phyloP scores from a whole-genome alignment of 2,797 vertebrate genomes.

The Xenopus petersii region DNA sequence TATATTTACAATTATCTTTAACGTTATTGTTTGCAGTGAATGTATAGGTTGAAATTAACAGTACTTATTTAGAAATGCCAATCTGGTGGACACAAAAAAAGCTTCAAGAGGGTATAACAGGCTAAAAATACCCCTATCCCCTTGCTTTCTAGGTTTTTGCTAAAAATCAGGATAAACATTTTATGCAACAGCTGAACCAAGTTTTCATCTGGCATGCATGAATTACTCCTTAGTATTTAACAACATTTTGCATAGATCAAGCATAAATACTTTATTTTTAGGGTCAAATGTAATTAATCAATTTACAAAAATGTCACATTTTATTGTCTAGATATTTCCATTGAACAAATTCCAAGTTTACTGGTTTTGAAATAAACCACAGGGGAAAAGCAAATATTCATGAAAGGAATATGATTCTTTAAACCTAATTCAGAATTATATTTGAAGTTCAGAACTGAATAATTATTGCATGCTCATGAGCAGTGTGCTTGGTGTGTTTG shows the following conservation, averaged over 20 bases:
- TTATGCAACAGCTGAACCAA: not conserved
- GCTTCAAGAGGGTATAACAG: too few relatives aligned
- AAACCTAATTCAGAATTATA: conserved; percentile 43
- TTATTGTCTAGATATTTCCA: conserved; percentile 38
- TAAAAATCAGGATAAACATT: not conserved
- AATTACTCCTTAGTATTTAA: conserved; percentile 8
- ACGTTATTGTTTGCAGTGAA: too few relatives aligned
- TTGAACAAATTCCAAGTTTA: conserved; percentile 35
- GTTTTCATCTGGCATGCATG: conserved; percentile 26
- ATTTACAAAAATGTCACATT: conserved; percentile 34
- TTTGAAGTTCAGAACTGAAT: conserved; percentile 44
- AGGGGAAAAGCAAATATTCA: conserved; percentile 47
- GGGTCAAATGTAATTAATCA: conserved; percentile 36
- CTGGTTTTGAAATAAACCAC: conserved; percentile 38
- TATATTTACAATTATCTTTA: too few relatives aligned
- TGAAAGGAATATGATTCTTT: conserved; percentile 45
- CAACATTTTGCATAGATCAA: conserved; percentile 2
- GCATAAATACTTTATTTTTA: conserved; percentile 43
- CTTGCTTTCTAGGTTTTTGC: too few relatives aligned
- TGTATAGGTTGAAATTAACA: too few relatives aligned
- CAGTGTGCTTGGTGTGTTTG: conserved; percentile 25
- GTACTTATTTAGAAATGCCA: too few relatives aligned
- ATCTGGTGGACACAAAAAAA: too few relatives aligned
- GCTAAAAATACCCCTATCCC: too few relatives aligned
- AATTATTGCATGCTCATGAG: conserved; percentile 43